Percentiles rank a stretch among this genome's conserved stretches.
Conservation (phyloP, 2,888 invertebrate genomes). For the Clepsis dumicolana region DNA sequence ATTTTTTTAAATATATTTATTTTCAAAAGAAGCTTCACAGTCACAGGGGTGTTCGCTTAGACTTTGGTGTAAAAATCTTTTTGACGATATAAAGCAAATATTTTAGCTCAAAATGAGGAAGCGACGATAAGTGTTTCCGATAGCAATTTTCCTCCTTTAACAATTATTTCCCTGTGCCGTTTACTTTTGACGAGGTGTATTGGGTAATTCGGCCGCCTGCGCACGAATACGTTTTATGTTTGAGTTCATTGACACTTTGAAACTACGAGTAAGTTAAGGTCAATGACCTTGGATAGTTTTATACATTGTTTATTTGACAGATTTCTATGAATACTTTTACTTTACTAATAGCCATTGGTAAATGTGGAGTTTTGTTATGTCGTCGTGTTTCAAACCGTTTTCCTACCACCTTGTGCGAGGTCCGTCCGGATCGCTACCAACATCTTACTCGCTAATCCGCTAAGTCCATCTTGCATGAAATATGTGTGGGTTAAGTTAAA, state of each 20-base stretch:
- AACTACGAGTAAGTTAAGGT: not conserved
- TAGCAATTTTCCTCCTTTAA: not conserved
- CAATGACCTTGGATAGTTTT: conserved; percentile 1
- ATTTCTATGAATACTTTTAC: not conserved
- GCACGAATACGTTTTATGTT: not conserved
- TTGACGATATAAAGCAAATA: not conserved
- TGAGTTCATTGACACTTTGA: not conserved
- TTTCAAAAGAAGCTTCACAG: too few relatives aligned
- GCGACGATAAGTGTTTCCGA: not conserved
- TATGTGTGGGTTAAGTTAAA: too few relatives aligned
- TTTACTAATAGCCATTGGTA: too few relatives aligned
- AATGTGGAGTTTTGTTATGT: too few relatives aligned
- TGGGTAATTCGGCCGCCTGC: not conserved
- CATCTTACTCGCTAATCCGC: too few relatives aligned
- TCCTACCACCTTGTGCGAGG: too few relatives aligned
- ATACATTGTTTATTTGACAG: not conserved
- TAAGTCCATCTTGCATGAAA: too few relatives aligned
- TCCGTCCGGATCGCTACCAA: too few relatives aligned
- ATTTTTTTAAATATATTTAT: too few relatives aligned
- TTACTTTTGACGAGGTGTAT: not conserved
- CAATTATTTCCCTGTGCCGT: not conserved
- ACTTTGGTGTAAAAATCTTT: too few relatives aligned
- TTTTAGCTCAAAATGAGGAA: conserved; percentile 4
- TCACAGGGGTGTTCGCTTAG: too few relatives aligned
- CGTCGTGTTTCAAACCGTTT: too few relatives aligned